Evolutionary conservation across 2,888 invertebrate genomes (phyloP), one percentile per base, ranked within the genome.

Genomic region (Phengaris alcon): DNA sequence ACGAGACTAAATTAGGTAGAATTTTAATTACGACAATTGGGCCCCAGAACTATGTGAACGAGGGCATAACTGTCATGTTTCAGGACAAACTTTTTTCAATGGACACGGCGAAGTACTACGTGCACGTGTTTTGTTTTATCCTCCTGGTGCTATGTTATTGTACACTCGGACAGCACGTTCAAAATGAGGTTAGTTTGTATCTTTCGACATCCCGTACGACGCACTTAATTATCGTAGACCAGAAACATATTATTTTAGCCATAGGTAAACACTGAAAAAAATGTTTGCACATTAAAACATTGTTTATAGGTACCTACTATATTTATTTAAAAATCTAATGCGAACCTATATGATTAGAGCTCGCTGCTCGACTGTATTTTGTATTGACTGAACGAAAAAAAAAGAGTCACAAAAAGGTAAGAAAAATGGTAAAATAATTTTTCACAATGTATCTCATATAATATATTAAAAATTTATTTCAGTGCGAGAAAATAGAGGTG

Each of bases 101-200:
- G 0, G 91, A 88, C 13, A 87, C 86, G 2, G 84, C 89, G 81
- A 92, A 92, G 77, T 93, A 91, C 77, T 90, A 88, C 76, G 78
- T 90, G 1, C 91, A 92, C 57, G 91, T 87, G 74, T 80, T 88
- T 35, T 89, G 89, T 75, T 88, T 87, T 73, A 87, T 89, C 55
- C 70, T 90, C 48, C 83, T 91, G 0, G 91, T 92, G 0, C 79
- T 93, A 0, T 85, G 89, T 84, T 91, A 92, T 73, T 92, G 91
- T 79, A 80, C 83, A 48, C 79, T 93, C 68, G 92, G 92, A 12
- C 92, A 93, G 73, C 88, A 89, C 83, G 87, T 82, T n/a, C 84
- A 88, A 4, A 90, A 90, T 77, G 88, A 90, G 83, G 92, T 91
- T 51, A 22, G 46, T 13, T 15, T 68, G 51, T 75, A 59, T 8